Evolutionary conservation across 2,888 invertebrate species (phyloP).

Genomic region (Brachylomia viminalis): DNA sequence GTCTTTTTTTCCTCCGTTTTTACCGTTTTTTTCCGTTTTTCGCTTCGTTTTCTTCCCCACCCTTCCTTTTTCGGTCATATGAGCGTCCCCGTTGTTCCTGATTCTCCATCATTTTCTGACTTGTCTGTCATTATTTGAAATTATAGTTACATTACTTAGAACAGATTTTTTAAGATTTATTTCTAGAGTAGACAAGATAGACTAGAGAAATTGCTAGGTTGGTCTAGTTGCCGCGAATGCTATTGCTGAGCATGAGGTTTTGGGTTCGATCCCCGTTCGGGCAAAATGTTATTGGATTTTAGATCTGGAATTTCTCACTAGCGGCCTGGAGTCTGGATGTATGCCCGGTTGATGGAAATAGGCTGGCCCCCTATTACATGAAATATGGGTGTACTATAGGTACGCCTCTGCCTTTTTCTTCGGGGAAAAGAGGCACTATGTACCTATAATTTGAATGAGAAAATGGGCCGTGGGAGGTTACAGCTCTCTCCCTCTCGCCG

Average conservation of each 20-base stretch:
- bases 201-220: too few relatives aligned
- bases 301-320: background rate
- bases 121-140: conserved; percentile 12
- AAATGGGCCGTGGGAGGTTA: background rate
- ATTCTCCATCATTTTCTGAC: background rate
- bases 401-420: background rate
- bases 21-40: background rate
- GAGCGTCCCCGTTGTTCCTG: background rate
- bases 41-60: fast-evolving
- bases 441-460: background rate
- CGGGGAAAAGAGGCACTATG: background rate
- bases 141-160: background rate
- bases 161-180: background rate
- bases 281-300: background rate
- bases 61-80: background rate
- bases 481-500: too few relatives aligned
- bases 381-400: background rate
- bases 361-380: background rate
- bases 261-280: background rate
- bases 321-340: background rate
- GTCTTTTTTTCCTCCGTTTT: background rate
- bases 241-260: background rate
- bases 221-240: too few relatives aligned
- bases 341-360: background rate
- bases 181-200: too few relatives aligned